Conservation (phyloP, 2,888 invertebrate genomes). For the Oxyteleia sp. region DNA sequence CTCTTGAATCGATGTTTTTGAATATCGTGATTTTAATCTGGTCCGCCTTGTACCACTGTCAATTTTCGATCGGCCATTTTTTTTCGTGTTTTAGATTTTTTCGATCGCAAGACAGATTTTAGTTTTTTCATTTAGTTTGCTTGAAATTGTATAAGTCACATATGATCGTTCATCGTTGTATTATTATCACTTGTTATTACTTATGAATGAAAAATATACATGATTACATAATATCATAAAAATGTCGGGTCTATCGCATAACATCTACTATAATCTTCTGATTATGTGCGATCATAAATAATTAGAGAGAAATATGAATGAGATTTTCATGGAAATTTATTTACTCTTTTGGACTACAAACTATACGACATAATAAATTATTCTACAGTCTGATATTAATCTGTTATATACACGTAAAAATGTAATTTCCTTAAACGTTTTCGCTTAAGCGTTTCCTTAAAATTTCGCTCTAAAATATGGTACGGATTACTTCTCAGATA, state of each 20-base stretch:
- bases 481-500: no score
- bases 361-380: constrained; percentile 4
- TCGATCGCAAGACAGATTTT: no score
- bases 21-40: constrained; percentile 47
- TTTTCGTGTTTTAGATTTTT: no score
- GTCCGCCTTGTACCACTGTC: constrained; percentile 44
- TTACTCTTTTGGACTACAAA: constrained; percentile 10
- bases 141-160: constrained; percentile 2
- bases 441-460: no score
- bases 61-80: constrained; percentile 54
- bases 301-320: background rate
- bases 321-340: constrained; percentile 40
- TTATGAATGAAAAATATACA: constrained; percentile 42
- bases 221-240: constrained; percentile 32
- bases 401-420: no score
- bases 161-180: constrained; percentile 7
- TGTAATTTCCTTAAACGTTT: no score
- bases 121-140: no score
- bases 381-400: constrained; percentile 6
- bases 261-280: constrained; percentile 25
- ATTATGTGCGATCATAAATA: constrained; percentile 35
- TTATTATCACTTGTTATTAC: constrained; percentile 27
- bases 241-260: constrained; percentile 24
- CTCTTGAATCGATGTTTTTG: constrained; percentile 25
- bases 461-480: no score